Evolutionary conservation across 2,888 invertebrate species (phyloP), one percentile per base, ranked within the genome.

Genomic region (Lamproptera curius): DNA sequence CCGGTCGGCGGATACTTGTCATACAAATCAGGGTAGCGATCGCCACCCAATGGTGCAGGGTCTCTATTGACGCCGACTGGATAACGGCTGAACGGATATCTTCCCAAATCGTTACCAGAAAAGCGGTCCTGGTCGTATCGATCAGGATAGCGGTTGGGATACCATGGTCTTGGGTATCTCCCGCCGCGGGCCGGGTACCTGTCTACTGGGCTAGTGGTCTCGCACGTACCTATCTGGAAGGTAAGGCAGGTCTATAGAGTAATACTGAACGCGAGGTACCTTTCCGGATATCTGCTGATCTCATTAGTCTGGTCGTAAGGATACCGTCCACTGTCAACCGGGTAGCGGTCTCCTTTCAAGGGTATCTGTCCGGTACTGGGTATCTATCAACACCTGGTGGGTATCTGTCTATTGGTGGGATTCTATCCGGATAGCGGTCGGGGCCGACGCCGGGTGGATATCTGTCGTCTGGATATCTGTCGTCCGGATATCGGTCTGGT

Each of bases 1-100:
- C 86, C 86, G 78, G 82, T 83, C 76, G 87, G 86, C 76, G 91
- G 90, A 85, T 89, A 90, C 70, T 90, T 88, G 61, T 89, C 88
- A 68, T 88, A 84, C 52, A 85, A 62, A 59, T 84, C 79, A 40
- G 89, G 88, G 63, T 86, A 86, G 58, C 89, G 82, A 58, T 85
- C 84, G 28, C 85, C 87, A 37, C 88, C 89, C 40, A 76, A 65
- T 23, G 90, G 90, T 61, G 79, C 75, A 28, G 89, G 87, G 59
- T 87, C 87, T 53, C 84, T 76, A 60, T 88, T 86, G 5, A 86
- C 81, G 11, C 87, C 87, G 36, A 87, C 85, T 28, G 86, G 85
- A 59, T 86, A 86, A 53, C 80, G 70, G 52, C 74, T 74, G 61
- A 61, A 76, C 37, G 88, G 89, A 62, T 89, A 90, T 57, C 89